Evolutionary conservation across 1,140 invertebrate species (phyloP).

Genomic region (Sitodiplosis mosellana): DNA sequence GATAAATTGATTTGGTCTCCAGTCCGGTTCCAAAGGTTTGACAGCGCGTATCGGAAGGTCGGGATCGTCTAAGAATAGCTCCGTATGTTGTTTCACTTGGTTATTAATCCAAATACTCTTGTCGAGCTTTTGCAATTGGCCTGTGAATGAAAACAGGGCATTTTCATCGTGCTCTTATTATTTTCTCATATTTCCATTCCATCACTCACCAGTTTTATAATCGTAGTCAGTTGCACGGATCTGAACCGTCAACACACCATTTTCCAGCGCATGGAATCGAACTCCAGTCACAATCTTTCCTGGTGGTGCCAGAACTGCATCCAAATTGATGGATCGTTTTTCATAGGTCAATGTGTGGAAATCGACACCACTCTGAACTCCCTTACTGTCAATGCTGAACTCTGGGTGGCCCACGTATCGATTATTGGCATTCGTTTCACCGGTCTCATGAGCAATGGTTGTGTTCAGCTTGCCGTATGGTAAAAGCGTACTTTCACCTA

Average conservation of each 20-base stretch:
- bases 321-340: constrained; percentile 56
- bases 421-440: constrained; percentile 19
- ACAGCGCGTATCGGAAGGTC: constrained; percentile 45
- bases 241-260: constrained; percentile 61
- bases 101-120: constrained; percentile 58
- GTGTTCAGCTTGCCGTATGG: constrained; percentile 48
- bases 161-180: too few species aligned
- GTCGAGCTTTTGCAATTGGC: constrained; percentile 16
- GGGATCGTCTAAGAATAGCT: constrained; percentile 35
- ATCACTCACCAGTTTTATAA: constrained; percentile 54
- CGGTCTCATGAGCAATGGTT: constrained; percentile 42
- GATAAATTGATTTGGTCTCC: not conserved
- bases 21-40: constrained; percentile 2
- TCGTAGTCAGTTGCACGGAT: constrained; percentile 58
- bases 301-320: constrained; percentile 54
- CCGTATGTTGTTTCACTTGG: constrained; percentile 52
- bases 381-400: constrained; percentile 19
- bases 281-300: constrained; percentile 37
- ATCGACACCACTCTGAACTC: constrained; percentile 31
- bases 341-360: constrained; percentile 60
- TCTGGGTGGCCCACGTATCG: constrained; percentile 16
- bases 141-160: too few species aligned
- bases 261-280: constrained; percentile 52
- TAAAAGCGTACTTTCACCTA: constrained; percentile 33
- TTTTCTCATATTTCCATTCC: constrained; percentile 8